phyloP scores from a whole-genome alignment of 2,113 vertebrate genomes.

The Marmota flaviventris region DNA sequence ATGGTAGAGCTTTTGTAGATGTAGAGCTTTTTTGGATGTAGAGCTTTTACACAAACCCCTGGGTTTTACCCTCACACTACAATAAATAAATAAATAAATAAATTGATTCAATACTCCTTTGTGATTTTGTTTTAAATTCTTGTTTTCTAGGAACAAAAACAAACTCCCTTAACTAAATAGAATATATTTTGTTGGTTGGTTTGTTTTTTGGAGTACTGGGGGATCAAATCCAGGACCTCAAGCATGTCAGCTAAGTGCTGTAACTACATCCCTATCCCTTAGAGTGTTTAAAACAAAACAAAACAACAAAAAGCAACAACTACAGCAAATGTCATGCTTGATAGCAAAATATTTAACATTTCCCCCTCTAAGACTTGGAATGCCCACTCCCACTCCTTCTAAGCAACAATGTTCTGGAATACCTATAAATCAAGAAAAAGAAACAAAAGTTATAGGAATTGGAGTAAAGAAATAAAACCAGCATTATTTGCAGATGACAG shows the following conservation, averaged over 20 bases:
- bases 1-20: too few relatives aligned
- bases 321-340: not conserved
- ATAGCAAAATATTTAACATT: not conserved
- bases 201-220: too few relatives aligned
- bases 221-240: too few relatives aligned
- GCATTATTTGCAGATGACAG: not conserved
- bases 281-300: too few relatives aligned
- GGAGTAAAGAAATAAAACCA: not conserved
- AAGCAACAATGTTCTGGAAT: slow-evolving; percentile 22
- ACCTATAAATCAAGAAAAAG: slow-evolving; percentile 28
- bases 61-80: not conserved
- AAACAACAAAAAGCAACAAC: not conserved
- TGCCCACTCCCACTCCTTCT: not conserved
- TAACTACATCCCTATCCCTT: too few relatives aligned
- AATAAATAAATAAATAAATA: too few relatives aligned
- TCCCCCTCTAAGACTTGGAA: not conserved
- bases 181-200: not conserved
- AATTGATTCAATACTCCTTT: not conserved
- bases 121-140: not conserved
- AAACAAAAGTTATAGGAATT: not conserved
- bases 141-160: not conserved
- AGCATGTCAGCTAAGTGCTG: too few relatives aligned
- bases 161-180: not conserved
- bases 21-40: too few relatives aligned
- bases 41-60: too few relatives aligned